phyloP scores from a whole-genome alignment of 2,113 vertebrate genomes.

The Hystrix brachyura region DNA sequence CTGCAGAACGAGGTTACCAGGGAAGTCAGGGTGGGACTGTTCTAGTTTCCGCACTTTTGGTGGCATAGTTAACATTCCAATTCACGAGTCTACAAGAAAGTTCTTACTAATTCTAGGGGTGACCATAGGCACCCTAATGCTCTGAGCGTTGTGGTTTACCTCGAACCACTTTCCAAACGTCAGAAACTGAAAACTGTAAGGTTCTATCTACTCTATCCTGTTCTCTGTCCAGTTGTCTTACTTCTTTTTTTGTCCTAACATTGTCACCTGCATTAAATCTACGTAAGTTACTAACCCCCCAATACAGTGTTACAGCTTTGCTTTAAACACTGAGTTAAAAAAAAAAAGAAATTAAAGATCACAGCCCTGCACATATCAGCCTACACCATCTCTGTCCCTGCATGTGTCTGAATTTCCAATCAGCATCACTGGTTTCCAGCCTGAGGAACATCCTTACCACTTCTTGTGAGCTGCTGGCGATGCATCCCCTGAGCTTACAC shows the following conservation, averaged over 20 bases:
- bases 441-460: too few species aligned
- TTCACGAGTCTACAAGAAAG: background rate
- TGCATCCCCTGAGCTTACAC: background rate
- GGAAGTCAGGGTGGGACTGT: background rate
- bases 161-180: too few species aligned
- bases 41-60: too few species aligned
- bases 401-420: background rate
- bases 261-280: background rate
- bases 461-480: background rate
- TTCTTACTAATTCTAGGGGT: background rate
- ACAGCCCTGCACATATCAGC: background rate
- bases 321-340: background rate
- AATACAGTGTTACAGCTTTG: background rate
- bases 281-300: background rate
- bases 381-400: background rate
- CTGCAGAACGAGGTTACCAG: background rate
- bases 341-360: background rate
- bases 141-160: background rate
- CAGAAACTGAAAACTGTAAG: rapidly evolving
- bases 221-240: background rate
- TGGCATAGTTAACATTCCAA: background rate
- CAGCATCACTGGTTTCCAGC: background rate
- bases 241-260: background rate
- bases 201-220: background rate
- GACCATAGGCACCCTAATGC: background rate